phyloP scores from a whole-genome alignment of 2,113 vertebrate genomes.

The Rana temporaria region DNA sequence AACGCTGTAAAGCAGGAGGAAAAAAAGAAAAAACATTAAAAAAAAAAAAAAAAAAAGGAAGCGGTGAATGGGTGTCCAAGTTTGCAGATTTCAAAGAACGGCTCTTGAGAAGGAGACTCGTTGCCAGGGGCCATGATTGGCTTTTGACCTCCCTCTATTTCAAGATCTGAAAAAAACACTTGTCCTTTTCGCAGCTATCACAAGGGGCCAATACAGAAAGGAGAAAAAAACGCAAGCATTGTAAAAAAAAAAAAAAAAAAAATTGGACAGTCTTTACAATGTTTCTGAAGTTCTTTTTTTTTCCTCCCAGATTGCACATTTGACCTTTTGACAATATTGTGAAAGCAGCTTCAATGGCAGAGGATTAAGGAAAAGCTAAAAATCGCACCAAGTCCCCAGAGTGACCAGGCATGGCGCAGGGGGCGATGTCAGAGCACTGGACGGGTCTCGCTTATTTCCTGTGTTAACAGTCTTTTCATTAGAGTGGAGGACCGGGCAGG shows the following conservation, averaged over 20 bases:
- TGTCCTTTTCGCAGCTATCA: conserved; percentile 48
- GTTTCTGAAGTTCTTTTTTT: conserved; percentile 24
- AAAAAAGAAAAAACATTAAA: neutral
- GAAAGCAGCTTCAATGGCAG: neutral
- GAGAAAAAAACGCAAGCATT: neutral
- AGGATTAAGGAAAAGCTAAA: conserved; percentile 36
- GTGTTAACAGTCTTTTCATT: neutral
- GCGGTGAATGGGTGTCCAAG: conserved; percentile 13
- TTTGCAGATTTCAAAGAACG: conserved; percentile 3
- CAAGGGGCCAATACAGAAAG: conserved; percentile 41
- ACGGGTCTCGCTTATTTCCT: neutral
- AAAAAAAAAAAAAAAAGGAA: neutral
- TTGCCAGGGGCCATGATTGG: conserved; percentile 32
- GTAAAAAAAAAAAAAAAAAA: conserved; percentile 1
- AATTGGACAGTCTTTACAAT: conserved; percentile 18
- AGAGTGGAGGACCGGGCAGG: neutral
- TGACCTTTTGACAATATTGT: conserved; percentile 20
- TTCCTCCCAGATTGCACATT: conserved; percentile 29
- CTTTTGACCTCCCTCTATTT: conserved; percentile 44
- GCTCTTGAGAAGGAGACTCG: conserved; percentile 18
- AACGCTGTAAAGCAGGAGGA: neutral
- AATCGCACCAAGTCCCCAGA: conserved; percentile 15
- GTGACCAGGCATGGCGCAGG: neutral
- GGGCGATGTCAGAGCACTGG: neutral
- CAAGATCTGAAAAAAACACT: conserved; percentile 49